A percentile compares a stretch with the other conserved stretches of the same genome.
phyloP scores from a whole-genome alignment of 2,113 vertebrate genomes.

The Isurus oxyrinchus region DNA sequence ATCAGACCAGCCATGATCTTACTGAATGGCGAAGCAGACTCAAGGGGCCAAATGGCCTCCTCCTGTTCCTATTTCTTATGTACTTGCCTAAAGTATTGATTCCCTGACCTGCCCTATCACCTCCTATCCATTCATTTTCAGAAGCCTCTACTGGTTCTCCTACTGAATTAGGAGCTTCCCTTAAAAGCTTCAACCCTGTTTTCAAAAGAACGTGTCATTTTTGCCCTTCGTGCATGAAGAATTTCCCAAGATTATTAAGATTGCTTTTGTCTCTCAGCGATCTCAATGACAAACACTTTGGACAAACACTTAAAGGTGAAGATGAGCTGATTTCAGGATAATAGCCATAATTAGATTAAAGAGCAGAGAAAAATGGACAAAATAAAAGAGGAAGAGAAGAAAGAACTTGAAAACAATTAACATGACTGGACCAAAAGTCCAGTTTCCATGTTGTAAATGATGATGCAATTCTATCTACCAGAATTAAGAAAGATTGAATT shows the following conservation, averaged over 20 bases:
- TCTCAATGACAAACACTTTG: background rate
- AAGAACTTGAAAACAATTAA: background rate
- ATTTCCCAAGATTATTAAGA: background rate
- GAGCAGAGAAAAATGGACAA: too few species aligned
- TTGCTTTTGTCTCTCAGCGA: background rate
- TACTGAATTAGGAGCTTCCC: background rate
- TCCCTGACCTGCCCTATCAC: background rate
- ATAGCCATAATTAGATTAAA: background rate
- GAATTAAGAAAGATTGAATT: slow-evolving; percentile 12
- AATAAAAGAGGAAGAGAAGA: background rate
- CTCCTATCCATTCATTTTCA: background rate
- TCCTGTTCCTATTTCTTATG: too few species aligned
- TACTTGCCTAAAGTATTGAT: background rate
- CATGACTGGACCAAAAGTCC: background rate
- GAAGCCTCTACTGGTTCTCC: background rate
- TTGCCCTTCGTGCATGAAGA: background rate
- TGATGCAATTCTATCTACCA: background rate
- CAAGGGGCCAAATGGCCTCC: too few species aligned
- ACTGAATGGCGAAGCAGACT: too few species aligned
- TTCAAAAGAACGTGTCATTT: background rate
- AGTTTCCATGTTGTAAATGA: background rate
- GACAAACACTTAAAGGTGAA: background rate
- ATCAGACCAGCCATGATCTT: too few species aligned
- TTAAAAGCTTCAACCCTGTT: background rate
- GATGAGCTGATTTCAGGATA: background rate